Base-by-base conservation (phyloP, 2,113 vertebrate species). In the Epinephelus lanceolatus region DNA sequence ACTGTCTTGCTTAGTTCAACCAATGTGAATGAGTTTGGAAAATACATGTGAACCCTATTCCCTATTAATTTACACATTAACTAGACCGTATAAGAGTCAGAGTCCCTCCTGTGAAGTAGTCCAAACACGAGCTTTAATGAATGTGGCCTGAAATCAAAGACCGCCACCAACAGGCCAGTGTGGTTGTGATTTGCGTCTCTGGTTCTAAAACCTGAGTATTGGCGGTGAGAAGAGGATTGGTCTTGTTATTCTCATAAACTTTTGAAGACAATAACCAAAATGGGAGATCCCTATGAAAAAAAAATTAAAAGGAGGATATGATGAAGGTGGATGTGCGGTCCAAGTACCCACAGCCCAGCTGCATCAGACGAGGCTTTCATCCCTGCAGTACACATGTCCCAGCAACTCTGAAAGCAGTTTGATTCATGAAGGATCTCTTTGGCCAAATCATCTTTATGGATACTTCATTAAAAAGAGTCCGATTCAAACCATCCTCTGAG, bases 321-420 rank as follows among this genome's bases (percentile, higher is more conserved):
- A 74, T 71, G 70, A 70, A 62, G 72, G 53, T 60, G 30, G 21
- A 51, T 87, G 47, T 78, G 45, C 76, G 76, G 55, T 66, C 19
- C 14, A 55, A 73, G 27, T 42, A 30, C 69, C 71, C 73, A 57
- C 53, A 71, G 72, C 42, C 37, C 65, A 73, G 68, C 74, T 78
- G 51, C 40, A 37, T 76, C 57, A 45, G 45, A 56, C 27, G 5
- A 56, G 62, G 40, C 82, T 90, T 91, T 86, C 42, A 80, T 86
- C 85, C 45, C 27, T 61, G 73, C 66, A 18, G 42, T 63, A 56
- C 57, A 73, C 37, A 53, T 77, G 69, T 80, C 49, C 61, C 63
- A 78, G 63, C 45, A 80, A 56, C 74, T 81, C 60, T 21, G 63
- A 71, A 84, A 78, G 83, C 61, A 23, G 51, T 60, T 74, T 77